Evolutionary conservation across 2,888 invertebrate species (phyloP).

Genomic region (Halictus quadricinctus): DNA sequence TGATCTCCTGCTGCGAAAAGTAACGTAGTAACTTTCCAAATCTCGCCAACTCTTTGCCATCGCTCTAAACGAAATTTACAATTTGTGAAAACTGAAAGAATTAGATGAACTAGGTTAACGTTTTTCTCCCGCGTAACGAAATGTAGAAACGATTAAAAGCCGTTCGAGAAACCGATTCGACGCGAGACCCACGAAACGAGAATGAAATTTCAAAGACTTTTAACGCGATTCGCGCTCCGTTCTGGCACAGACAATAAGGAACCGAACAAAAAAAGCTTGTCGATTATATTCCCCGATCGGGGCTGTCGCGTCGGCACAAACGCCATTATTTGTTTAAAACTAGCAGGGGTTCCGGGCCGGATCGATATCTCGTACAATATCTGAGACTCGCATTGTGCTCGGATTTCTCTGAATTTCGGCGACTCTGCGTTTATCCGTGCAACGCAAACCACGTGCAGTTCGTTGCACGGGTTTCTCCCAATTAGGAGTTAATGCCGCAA

Average conservation of each 20-base stretch:
- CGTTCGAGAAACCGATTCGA: neutral
- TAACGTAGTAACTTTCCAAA: slow-evolving; percentile 46
- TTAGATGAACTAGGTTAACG: neutral
- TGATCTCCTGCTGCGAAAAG: slow-evolving; percentile 17
- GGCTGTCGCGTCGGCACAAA: slow-evolving; percentile 8
- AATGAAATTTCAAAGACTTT: slow-evolving; percentile 42
- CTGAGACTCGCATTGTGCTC: slow-evolving; percentile 40
- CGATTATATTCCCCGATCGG: slow-evolving; percentile 43
- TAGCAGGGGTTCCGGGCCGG: neutral
- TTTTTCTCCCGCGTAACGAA: neutral
- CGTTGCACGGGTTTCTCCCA: neutral
- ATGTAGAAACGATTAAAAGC: neutral
- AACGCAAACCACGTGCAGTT: neutral
- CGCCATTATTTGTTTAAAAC: slow-evolving; percentile 54
- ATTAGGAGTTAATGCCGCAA: too few relatives aligned
- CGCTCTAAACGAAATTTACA: neutral
- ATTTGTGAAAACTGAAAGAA: neutral
- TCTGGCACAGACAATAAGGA: slow-evolving; percentile 10
- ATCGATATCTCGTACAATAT: slow-evolving; percentile 49
- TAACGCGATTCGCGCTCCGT: neutral
- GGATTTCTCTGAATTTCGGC: slow-evolving; percentile 35
- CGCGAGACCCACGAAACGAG: slow-evolving; percentile 2
- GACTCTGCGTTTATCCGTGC: neutral
- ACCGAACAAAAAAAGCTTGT: slow-evolving; percentile 22
- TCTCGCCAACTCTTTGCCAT: neutral